A percentile compares a stretch with the other conserved stretches of the same genome.
Evolutionary conservation across 2,797 vertebrate genomes (phyloP).

Genomic region (Acestrorhynchus altus): DNA sequence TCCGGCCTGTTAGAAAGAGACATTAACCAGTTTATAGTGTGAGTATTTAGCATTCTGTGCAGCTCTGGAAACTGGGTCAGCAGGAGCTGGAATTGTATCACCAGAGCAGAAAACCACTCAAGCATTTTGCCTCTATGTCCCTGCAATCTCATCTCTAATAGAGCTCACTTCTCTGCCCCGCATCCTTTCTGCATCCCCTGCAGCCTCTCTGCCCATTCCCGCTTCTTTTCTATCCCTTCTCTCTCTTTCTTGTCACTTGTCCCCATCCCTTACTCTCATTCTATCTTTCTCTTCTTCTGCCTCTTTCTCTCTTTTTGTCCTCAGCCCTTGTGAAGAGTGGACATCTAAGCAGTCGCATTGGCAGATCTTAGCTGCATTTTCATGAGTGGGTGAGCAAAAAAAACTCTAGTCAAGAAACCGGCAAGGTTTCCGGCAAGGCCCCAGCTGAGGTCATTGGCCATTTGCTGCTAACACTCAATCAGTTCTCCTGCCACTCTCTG

Average conservation of each 20-base stretch:
- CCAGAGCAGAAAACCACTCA: slow-evolving; percentile 62
- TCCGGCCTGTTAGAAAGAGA: no score
- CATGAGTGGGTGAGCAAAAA: slow-evolving; percentile 36
- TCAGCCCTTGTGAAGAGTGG: slow-evolving; percentile 10
- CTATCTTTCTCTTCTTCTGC: no score
- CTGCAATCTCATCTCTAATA: slow-evolving; percentile 51
- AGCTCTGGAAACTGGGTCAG: slow-evolving; percentile 69
- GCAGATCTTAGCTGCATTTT: slow-evolving; percentile 25
- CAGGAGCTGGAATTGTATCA: slow-evolving; percentile 61
- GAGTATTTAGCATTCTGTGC: slow-evolving; percentile 55
- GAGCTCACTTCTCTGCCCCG: slow-evolving; percentile 31
- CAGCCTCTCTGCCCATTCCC: slow-evolving; percentile 30
- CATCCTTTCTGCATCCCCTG: not conserved
- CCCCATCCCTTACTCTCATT: not conserved
- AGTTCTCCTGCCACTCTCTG: not conserved
- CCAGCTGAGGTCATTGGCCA: not conserved
- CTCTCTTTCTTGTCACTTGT: not conserved
- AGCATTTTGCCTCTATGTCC: slow-evolving; percentile 53
- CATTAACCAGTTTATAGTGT: slow-evolving; percentile 37
- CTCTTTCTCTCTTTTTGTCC: not conserved
- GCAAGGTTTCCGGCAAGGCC: not conserved
- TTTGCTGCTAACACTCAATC: not conserved
- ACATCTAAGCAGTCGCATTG: slow-evolving; percentile 13
- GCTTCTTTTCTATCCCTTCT: not conserved
- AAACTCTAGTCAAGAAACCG: slow-evolving; percentile 20